These are phyloP conservation scores for Trididemnum miniatum DNA, from an alignment of 23 tunicate species.

Conservation along the genomic window DNA sequence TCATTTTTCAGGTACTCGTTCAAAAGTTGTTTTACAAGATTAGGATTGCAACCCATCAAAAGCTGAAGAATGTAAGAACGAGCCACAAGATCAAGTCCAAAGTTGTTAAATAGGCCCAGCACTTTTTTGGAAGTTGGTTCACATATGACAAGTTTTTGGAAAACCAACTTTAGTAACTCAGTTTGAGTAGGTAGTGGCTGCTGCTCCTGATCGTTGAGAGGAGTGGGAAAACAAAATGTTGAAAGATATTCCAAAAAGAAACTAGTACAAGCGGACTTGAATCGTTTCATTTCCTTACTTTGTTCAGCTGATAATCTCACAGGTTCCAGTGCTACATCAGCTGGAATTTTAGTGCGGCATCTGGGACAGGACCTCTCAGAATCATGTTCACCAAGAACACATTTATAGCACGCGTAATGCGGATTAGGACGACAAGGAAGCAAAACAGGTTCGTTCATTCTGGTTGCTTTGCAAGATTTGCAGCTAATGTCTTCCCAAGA, in stretches of 20 bases:
- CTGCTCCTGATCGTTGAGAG: no score
- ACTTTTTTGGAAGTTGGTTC: not conserved
- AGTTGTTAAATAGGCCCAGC: not conserved
- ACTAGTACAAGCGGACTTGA: conserved; percentile 52
- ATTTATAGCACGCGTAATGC: conserved; percentile 53
- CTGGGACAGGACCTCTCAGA: conserved; percentile 33
- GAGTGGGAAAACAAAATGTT: conserved; percentile 50
- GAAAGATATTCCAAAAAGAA: conserved; percentile 75
- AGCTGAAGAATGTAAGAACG: conserved; percentile 63
- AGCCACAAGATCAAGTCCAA: conserved; percentile 3
- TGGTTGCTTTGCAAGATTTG: conserved; percentile 39
- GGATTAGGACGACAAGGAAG: conserved; percentile 66
- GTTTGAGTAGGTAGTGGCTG: not conserved
- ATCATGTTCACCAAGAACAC: conserved; percentile 18
- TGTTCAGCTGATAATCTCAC: conserved; percentile 28
- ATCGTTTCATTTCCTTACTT: conserved; percentile 31
- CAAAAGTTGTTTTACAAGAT: conserved; percentile 15
- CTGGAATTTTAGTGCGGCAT: conserved; percentile 29
- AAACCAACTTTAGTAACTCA: conserved; percentile 3
- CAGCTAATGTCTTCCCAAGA: conserved; percentile 53
- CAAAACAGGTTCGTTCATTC: conserved; percentile 21
- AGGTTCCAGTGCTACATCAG: conserved; percentile 16
- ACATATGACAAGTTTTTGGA: conserved; percentile 53
- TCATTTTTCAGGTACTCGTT: not conserved
- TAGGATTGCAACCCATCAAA: conserved; percentile 24